Evolutionary conservation across 1,140 invertebrate species (phyloP), one percentile per base, ranked within the genome.

Genomic region (Hermatobates lingyangjiaoensis): DNA sequence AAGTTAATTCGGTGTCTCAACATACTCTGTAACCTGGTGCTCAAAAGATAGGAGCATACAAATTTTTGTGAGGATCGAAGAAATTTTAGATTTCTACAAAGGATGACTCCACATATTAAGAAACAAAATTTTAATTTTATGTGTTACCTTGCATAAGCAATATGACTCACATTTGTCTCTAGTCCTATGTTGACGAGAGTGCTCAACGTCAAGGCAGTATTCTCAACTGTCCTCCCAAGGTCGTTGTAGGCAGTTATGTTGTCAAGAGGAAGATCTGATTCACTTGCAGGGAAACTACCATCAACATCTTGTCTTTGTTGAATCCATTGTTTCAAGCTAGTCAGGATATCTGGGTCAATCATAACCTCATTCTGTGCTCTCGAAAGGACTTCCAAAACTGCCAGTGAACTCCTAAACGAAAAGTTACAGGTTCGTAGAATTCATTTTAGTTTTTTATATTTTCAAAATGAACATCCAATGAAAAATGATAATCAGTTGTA

Each of bases 131-230:
- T n/a, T n/a, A n/a, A n/a, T n/a, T n/a, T n/a, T n/a, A n/a, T n/a
- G n/a, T n/a, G n/a, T n/a, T n/a, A n/a, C n/a, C n/a, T n/a, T n/a
- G n/a, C n/a, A n/a, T n/a, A n/a, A n/a, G n/a, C n/a, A n/a, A n/a
- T n/a, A n/a, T n/a, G n/a, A n/a, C n/a, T n/a, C n/a, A 71, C 71
- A 62, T 74, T 66, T 59, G 65, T 72, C 59, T 76, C 73, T 27
- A 75, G 65, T 38, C 73, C 74, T 57, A 76, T 67, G 65, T 76
- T 72, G 42, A 75, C 65, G 4, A 77, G 62, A 21, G 71, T 65
- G 21, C 68, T 67, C 21, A 78, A 60, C 5, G 74, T 76, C 57
- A 75, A 73, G 0, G 74, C 73, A 10, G 75, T 76, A 0, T 74
- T 67, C 65, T 74, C 70, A 10, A 74, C 68, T 34, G 64, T 67